Percentiles rank a stretch among this genome's conserved stretches.
phyloP scores from a whole-genome alignment of 2,113 vertebrate genomes.

The Neofelis nebulosa region DNA sequence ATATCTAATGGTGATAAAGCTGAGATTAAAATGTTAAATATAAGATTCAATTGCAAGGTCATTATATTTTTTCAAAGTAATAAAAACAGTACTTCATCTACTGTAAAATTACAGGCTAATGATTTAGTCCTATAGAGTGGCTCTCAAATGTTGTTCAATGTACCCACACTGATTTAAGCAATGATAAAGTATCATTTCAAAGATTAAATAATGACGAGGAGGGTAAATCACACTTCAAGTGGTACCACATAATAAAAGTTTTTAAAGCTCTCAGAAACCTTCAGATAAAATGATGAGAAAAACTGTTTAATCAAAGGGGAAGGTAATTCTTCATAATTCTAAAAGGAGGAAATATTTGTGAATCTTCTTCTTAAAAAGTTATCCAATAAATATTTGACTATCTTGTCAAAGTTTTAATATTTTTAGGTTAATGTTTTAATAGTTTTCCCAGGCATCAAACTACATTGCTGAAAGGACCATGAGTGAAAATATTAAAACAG shows the following conservation, averaged over 20 bases:
- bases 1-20: conserved; percentile 78
- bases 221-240: conserved; percentile 74
- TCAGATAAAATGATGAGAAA: conserved; percentile 21
- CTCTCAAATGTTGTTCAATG: conserved; percentile 81
- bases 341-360: neutral
- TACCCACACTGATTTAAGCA: conserved; percentile 80
- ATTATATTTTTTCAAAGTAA: conserved; percentile 80
- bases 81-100: conserved; percentile 83
- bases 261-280: conserved; percentile 62
- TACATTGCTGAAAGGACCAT: neutral
- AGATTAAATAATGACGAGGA: conserved; percentile 79
- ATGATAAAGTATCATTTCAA: conserved; percentile 80
- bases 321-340: neutral
- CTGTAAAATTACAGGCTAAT: conserved; percentile 84
- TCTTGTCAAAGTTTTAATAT: neutral
- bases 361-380: neutral
- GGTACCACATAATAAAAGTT: conserved; percentile 54
- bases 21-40: conserved; percentile 83
- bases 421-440: neutral
- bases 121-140: conserved; percentile 70
- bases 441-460: neutral
- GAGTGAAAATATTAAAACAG: neutral
- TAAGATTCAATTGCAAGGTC: conserved; percentile 84
- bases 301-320: neutral
- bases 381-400: neutral